Evolutionary conservation across 1,140 invertebrate species (phyloP).

Genomic region (Apis cerana): DNA sequence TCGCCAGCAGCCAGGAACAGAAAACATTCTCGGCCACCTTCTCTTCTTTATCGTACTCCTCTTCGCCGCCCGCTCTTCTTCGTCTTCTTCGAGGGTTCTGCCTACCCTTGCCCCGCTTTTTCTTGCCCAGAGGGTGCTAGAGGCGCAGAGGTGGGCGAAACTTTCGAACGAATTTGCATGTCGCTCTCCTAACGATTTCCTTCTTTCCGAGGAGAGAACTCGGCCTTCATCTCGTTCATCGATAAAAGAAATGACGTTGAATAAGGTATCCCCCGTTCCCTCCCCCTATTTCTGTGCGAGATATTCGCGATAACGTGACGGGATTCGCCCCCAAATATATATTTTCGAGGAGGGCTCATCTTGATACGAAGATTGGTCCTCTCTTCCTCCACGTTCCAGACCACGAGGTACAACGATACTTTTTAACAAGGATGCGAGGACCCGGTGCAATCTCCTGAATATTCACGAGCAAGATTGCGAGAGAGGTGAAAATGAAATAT

Average conservation of each 20-base stretch:
- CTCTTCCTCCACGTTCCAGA: not conserved
- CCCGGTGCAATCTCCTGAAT: not conserved
- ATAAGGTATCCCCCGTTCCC: constrained; percentile 36
- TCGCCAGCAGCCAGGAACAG: constrained; percentile 64
- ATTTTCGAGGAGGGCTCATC: constrained; percentile 30
- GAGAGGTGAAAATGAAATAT: not conserved
- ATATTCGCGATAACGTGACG: constrained; percentile 51
- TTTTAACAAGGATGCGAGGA: constrained; percentile 14
- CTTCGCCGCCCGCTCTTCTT: constrained; percentile 4
- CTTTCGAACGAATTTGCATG: constrained; percentile 71
- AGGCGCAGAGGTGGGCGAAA: constrained; percentile 59
- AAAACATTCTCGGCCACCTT: constrained; percentile 58
- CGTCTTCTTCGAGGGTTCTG: constrained; percentile 53
- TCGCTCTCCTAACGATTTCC: constrained; percentile 72
- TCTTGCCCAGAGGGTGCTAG: constrained; percentile 63
- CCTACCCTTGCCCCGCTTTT: constrained; percentile 56
- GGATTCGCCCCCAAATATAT: constrained; percentile 39
- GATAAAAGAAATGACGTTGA: constrained; percentile 68
- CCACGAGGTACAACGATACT: constrained; percentile 20
- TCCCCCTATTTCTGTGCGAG: constrained; percentile 45
- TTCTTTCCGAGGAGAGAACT: constrained; percentile 59
- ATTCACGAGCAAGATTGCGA: not conserved
- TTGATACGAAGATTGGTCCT: constrained; percentile 40
- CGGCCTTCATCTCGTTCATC: constrained; percentile 64
- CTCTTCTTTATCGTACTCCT: constrained; percentile 48